Base-by-base conservation (phyloP, 2,888 invertebrate genomes). In the Phania funesta region DNA sequence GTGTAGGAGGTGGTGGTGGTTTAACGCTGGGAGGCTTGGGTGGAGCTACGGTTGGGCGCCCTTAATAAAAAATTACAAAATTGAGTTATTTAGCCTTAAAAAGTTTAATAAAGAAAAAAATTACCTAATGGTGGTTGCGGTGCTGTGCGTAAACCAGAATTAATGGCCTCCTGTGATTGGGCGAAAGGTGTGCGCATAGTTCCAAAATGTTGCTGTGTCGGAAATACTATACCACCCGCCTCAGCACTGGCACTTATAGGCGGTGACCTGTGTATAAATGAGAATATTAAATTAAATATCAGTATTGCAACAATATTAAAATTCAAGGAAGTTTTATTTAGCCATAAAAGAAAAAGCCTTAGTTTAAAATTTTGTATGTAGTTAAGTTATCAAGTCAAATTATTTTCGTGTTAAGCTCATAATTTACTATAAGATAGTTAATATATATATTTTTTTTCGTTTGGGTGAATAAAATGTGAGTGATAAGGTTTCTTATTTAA, bases 1-100 rank as follows among this genome's bases (percentile, higher is more conserved):
- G 91, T 77, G 91, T 90, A 7, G 91, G 91, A 16, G 91, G 91
- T 79, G 91, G 91, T 65, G 91, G 91, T 18, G 91, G 91, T 84
- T 91, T 91, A 6, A 89, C 88, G 83, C 87, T 87, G 41, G 89
- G 89, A 46, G 90, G 89, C 77, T 89, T 87, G 48, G 89, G 88
- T 46, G 89, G 89, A 70, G 90, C 89, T 50, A 88, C 88, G 32
- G 89, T 89, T 26, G 91, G 91, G 13, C 91, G 91, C 75, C 90
- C 91, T 91, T 20, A 29, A 64, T 29, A 52, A 83, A 48, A 50
- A 48, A 35, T 18, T 11, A 24, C 35, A 24, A 29, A 18, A 41
- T 5, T 22, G n/a, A 64, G 22, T 18, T 26, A 38, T 20, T 38
- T 20, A 18, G 20, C 2, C 4, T 35, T 16, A 16, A 7, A 16